Base-by-base conservation (phyloP, 2,113 vertebrate species). In the Leiothrix lutea region DNA sequence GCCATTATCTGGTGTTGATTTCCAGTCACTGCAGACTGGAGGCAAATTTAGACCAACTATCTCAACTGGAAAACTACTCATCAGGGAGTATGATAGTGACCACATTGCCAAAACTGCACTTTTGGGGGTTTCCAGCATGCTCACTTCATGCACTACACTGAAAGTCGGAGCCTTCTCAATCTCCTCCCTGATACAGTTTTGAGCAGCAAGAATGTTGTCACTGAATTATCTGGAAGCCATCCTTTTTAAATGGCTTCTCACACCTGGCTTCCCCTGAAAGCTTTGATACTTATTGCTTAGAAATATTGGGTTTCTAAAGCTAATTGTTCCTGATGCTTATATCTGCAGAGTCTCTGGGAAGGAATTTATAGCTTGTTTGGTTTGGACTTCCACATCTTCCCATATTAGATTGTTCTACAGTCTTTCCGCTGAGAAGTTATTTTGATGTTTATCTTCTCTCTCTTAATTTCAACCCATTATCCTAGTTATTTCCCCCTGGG, bases 391-490 rank as follows among this genome's bases (percentile, higher is more conserved):
- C 72, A 51, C 4, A 0, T 95, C 50, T 88, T 92, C 29, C 67
- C 1, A 0, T 83, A 80, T 73, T 86, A 88, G 85, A 88, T 88
- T 81, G 66, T 94, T 92, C 70, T 35, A 75, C 50, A 56, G n/a
- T 54, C 78, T 93, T 96, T 96, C 74, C 67, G 58, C 73, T 84
- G 86, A 84, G 78, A 95, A 91, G 86, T 80, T 93, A 91, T 94
- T 95, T 86, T 96, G 83, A 90, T 93, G 83, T 83, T 96, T 90
- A 94, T 95, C 81, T 81, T 80, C 61, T 71, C 88, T 91, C 75
- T 94, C 88, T 94, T 94, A 96, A 94, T 96, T 96, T 95, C 91
- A 88, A 67, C 61, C 65, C 88, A 94, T 91, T 93, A 90, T 91
- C 82, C 75, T 92, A 67, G 62, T 80, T 89, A 92, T 95, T 93